Evolutionary conservation across 2,888 invertebrate species (phyloP).

Genomic region (Lymantria dispar): DNA sequence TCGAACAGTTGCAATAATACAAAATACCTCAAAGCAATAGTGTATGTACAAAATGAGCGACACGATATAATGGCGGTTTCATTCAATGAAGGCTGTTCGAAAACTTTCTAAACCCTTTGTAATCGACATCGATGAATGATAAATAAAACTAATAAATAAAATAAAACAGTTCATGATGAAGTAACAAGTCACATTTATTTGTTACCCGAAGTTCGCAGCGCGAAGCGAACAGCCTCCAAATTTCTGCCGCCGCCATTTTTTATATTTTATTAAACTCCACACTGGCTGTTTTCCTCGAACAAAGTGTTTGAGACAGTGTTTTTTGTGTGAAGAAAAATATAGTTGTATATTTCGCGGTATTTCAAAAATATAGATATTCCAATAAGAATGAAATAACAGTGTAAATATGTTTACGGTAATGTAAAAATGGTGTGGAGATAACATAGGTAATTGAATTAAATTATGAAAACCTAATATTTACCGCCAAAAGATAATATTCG

Average conservation of each 20-base stretch:
- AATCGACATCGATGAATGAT: slow-evolving; percentile 59
- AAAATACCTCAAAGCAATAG: slow-evolving; percentile 58
- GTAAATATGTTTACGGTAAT: no score
- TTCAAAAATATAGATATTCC: neutral
- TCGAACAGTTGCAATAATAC: slow-evolving; percentile 80
- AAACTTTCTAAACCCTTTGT: slow-evolving; percentile 78
- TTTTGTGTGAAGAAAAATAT: slow-evolving; percentile 73
- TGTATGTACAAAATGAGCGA: slow-evolving; percentile 45
- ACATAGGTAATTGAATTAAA: no score
- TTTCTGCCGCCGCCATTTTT: slow-evolving; percentile 81
- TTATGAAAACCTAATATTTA: no score
- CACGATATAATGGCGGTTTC: slow-evolving; percentile 73
- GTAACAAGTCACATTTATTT: slow-evolving; percentile 57
- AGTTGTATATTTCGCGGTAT: neutral
- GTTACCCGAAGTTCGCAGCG: slow-evolving; percentile 73
- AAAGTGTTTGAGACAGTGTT: slow-evolving; percentile 85
- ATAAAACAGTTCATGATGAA: slow-evolving; percentile 61
- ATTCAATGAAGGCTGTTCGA: slow-evolving; percentile 86
- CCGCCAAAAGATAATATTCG: no score
- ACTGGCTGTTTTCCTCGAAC: slow-evolving; percentile 65
- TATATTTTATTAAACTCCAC: slow-evolving; percentile 43
- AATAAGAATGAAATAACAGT: neutral
- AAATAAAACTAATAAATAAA: slow-evolving; percentile 59
- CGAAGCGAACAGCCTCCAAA: slow-evolving; percentile 81
- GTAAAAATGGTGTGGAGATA: no score